Conservation (phyloP, 2,888 invertebrate species). For the Drosophila planitibia region DNA sequence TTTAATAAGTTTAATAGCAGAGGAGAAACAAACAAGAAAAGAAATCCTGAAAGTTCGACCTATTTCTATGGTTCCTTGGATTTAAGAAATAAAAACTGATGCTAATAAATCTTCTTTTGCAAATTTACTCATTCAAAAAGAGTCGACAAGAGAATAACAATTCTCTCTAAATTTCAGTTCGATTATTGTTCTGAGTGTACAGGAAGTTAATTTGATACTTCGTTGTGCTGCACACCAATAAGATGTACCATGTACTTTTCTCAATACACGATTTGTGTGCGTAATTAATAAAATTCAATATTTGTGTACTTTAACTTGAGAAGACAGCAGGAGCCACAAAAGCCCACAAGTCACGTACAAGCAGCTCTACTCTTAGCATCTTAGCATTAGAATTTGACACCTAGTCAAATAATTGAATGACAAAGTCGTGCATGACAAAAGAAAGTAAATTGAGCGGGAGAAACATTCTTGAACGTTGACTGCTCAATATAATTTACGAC, state of each 20-base stretch:
- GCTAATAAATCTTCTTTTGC: neutral
- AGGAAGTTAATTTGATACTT: neutral
- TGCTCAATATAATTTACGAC: slow-evolving; percentile 51
- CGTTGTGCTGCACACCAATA: neutral
- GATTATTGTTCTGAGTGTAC: neutral
- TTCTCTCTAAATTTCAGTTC: neutral
- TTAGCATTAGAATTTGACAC: slow-evolving; percentile 35
- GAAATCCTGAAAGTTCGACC: neutral
- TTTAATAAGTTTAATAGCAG: too few relatives aligned
- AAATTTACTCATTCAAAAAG: neutral
- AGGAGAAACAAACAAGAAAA: neutral
- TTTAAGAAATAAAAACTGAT: neutral
- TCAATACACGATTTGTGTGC: neutral
- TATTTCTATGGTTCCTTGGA: neutral
- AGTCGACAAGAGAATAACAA: neutral
- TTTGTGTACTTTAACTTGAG: slow-evolving; percentile 9
- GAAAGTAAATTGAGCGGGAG: slow-evolving; percentile 33
- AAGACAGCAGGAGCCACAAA: slow-evolving; percentile 6
- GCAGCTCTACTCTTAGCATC: slow-evolving; percentile 40
- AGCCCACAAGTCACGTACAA: slow-evolving; percentile 54
- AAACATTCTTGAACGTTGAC: slow-evolving; percentile 19
- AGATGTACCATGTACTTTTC: neutral
- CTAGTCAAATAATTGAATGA: slow-evolving; percentile 60
- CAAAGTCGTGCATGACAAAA: slow-evolving; percentile 54
- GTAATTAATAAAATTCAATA: slow-evolving; percentile 29